Evolutionary conservation across 2,888 invertebrate genomes (phyloP), one percentile per base, ranked within the genome.

Genomic region (Therioaphis trifolii): DNA sequence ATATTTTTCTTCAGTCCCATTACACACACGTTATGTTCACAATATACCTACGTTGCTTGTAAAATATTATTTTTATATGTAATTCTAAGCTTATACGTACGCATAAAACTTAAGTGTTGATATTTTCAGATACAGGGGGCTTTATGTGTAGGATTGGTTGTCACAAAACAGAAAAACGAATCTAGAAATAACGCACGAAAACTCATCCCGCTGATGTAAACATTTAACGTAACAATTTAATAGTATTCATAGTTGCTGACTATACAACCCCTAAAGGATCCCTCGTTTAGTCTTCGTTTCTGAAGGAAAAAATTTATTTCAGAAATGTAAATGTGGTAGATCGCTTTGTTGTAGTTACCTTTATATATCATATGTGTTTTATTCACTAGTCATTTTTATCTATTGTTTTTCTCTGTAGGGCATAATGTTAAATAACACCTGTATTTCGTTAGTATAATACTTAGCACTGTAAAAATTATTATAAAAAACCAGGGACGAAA

Each of bases 81-180:
- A 27, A 14, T 27, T 66, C n/a, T n/a, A n/a, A n/a, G n/a, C n/a
- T n/a, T n/a, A n/a, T n/a, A 18, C 4, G 35, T 0, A 12, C 14
- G 5, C 43, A 40, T 69, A 69, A 69, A 43, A 43, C 68, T 43
- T n/a, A 69, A 69, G 68, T 69, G 68, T 68, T 68, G 68, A 68
- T 68, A 43, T 40, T n/a, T n/a, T 21, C 5, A 9, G 9, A 12
- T 24, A 14, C 40, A 35, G 14, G 15, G 7, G 49, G 18, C 18
- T 12, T 12, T 21, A n/a, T 7, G 5, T 1, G 1, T 5, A 14
- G 9, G 35, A 35, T n/a, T 40, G 21, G 15, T 29, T 29, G 18
- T 27, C 29, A 9, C 18, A 18, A 61, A 27, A 61, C 5, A n/a
- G n/a, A n/a, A n/a, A 43, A 69, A 69, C 43, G 24, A 21, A 69